Base-by-base conservation (phyloP, 2,888 invertebrate species). In the Heliconius ethilla region DNA sequence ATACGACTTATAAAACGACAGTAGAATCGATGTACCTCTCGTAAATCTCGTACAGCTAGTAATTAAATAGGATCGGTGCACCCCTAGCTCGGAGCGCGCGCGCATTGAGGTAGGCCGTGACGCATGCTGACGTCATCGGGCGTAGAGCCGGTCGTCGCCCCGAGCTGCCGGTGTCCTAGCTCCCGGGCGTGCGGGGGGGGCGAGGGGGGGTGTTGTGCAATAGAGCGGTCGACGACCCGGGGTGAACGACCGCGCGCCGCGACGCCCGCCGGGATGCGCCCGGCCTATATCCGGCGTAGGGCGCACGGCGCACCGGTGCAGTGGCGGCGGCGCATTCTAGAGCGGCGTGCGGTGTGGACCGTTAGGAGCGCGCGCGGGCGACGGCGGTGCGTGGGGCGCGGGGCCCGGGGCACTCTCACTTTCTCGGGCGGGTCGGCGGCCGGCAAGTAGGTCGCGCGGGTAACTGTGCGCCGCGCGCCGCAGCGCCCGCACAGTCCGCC, bases 361-460 rank as follows among this genome's bases (percentile, higher is more conserved):
- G 94, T 94, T 93, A 94, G 93, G 89, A 89, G 92, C 90, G 90
- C 89, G 89, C 82, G 82, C 82, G 82, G 82, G 81, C 75, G 62
- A 2, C 37, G 37, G 37, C 51, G 51, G 51, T 4, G 55, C n/a
- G 88, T 83, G 83, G 83, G 77, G 86, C 85, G 88, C 86, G 91
- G 92, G 91, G 90, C 87, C 85, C 88, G 89, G 90, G 90, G 90
- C 93, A 95, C 95, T 95, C 95, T 95, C 95, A 94, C 95, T 95
- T 95, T 95, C 94, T 93, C 94, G 94, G 91, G 87, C 95, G 94
- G 95, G 96, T 96, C 96, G 96, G 96, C 95, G 96, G 95, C 96
- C 97, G 95, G 95, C 95, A 96, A 96, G 95, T 96, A 95, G 96
- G 96, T 96, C 96, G 96, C 95, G 96, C 95, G 91, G 90, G 96